These are phyloP conservation scores for Onthophagus sagittarius DNA, from an alignment of 2,888 invertebrate species.

Conservation along the genomic window DNA sequence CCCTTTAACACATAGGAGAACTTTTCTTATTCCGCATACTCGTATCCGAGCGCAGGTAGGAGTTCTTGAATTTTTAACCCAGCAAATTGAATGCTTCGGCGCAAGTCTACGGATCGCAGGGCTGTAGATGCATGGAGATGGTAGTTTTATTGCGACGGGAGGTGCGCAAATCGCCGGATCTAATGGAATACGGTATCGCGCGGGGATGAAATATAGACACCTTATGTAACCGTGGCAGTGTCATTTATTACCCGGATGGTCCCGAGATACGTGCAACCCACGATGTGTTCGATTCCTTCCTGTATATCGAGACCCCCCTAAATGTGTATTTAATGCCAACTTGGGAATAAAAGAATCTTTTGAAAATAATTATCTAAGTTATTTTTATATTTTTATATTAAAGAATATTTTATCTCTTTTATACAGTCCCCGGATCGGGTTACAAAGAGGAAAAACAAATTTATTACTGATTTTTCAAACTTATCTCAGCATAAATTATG, in stretches of 20 bases:
- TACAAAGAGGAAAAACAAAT: too few relatives aligned
- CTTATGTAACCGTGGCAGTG: constrained; percentile 16
- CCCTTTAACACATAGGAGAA: background rate
- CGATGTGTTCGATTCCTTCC: background rate
- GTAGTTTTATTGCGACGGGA: constrained; percentile 18
- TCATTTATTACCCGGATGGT: constrained; percentile 16
- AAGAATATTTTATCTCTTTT: too few relatives aligned
- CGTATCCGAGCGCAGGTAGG: background rate
- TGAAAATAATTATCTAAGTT: too few relatives aligned
- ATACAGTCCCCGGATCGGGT: too few relatives aligned
- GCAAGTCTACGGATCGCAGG: background rate
- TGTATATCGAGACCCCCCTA: background rate
- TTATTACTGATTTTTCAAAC: too few relatives aligned
- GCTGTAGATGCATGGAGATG: constrained; percentile 1
- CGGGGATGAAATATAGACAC: constrained; percentile 17
- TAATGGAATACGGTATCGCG: constrained; percentile 21
- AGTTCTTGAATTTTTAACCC: constrained; percentile 7
- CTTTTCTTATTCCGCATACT: background rate
- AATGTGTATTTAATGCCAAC: background rate
- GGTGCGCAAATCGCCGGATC: constrained; percentile 18
- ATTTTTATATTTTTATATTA: too few relatives aligned
- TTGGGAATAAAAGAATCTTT: background rate
- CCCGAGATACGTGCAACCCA: constrained; percentile 7
- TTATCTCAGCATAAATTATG: too few relatives aligned
- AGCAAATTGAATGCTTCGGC: constrained; percentile 11